phyloP scores from a whole-genome alignment of 2,797 vertebrate species.

The Anguilla pacifica region DNA sequence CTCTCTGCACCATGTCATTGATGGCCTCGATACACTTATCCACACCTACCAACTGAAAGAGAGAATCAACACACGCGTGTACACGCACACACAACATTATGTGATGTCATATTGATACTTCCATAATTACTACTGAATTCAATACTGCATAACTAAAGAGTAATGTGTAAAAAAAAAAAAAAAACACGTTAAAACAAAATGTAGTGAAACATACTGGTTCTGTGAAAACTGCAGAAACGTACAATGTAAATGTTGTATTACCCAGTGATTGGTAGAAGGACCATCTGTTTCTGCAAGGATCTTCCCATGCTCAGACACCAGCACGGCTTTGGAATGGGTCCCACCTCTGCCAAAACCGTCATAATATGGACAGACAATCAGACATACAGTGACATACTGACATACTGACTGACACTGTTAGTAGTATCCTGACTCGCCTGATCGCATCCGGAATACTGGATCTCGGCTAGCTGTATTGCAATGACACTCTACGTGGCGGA shows the following conservation, averaged over 20 bases:
- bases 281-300: slow-evolving; percentile 82
- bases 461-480: neutral
- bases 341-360: slow-evolving; percentile 73
- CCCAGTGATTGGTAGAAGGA: slow-evolving; percentile 92
- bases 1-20: slow-evolving; percentile 83
- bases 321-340: slow-evolving; percentile 80
- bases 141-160: neutral
- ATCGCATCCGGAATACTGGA: neutral
- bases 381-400: neutral
- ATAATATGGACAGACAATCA: neutral
- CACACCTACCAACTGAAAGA: slow-evolving; percentile 80
- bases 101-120: neutral
- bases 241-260: slow-evolving; percentile 50
- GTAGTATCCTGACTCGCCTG: neutral
- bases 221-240: neutral
- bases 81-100: neutral
- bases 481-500: neutral
- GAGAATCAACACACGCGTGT: slow-evolving; percentile 22
- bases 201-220: neutral
- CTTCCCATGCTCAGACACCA: slow-evolving; percentile 79
- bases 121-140: neutral
- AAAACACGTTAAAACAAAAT: neutral
- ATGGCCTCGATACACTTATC: slow-evolving; percentile 82
- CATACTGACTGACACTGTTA: neutral
- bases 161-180: neutral